Percentiles rank a stretch among this genome's conserved stretches.
phyloP scores from a whole-genome alignment of 2,888 invertebrate species.

The Napeogenes sylphis region DNA sequence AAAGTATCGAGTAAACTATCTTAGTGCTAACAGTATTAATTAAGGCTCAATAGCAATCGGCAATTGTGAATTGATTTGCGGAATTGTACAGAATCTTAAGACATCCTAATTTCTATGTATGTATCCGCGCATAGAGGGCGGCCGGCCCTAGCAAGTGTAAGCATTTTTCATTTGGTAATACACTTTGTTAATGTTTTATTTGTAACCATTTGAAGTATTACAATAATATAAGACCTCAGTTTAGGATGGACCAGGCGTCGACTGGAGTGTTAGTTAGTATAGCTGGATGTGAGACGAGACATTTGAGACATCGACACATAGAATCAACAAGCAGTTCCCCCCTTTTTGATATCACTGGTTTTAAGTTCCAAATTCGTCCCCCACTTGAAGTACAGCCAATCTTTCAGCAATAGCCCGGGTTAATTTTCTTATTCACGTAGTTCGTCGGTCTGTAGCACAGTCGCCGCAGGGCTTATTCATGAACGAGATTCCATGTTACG shows the following conservation, averaged over 20 bases:
- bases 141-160: conserved; percentile 73
- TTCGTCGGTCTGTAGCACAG: conserved; percentile 57
- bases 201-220: conserved; percentile 76
- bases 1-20: conserved; percentile 66
- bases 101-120: conserved; percentile 65
- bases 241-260: conserved; percentile 77
- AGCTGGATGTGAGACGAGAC: conserved; percentile 62
- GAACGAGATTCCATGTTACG: conserved; percentile 72
- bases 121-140: conserved; percentile 59
- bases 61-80: conserved; percentile 67
- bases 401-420: conserved; percentile 67
- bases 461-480: conserved; percentile 74
- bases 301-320: conserved; percentile 68
- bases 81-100: conserved; percentile 59
- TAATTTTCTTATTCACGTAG: conserved; percentile 60
- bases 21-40: conserved; percentile 69
- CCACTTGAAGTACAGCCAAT: conserved; percentile 45
- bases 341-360: conserved; percentile 40
- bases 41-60: conserved; percentile 67
- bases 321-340: conserved; percentile 63
- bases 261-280: conserved; percentile 65
- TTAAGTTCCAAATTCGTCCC: conserved; percentile 36
- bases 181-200: conserved; percentile 76
- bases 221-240: conserved; percentile 74
- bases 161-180: conserved; percentile 74